Evolutionary conservation across 2,113 vertebrate species (phyloP).

Genomic region (Syngnathus typhle): DNA sequence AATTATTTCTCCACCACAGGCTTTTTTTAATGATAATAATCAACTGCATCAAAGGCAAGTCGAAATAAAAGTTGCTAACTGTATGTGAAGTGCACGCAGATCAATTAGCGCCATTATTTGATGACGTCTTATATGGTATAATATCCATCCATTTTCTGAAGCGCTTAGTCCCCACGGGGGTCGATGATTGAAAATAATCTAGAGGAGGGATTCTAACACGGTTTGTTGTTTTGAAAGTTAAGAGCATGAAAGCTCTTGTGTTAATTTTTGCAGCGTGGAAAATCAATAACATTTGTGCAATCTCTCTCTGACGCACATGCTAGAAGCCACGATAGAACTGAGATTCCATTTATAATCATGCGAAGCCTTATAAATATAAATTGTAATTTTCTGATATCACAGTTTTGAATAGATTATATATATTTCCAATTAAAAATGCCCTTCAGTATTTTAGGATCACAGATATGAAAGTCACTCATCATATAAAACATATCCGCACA

Average conservation of each 20-base stretch:
- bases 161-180: too few species aligned
- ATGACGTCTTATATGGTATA: background rate
- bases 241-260: slow-evolving; percentile 1
- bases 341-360: slow-evolving; percentile 57
- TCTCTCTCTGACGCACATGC: slow-evolving; percentile 24
- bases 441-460: background rate
- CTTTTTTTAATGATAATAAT: too few species aligned
- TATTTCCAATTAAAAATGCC: background rate
- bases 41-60: background rate
- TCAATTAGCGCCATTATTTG: background rate
- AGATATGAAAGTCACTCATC: background rate
- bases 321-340: slow-evolving; percentile 19
- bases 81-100: background rate
- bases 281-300: slow-evolving; percentile 60
- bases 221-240: background rate
- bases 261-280: slow-evolving; percentile 32
- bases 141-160: too few species aligned
- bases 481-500: background rate
- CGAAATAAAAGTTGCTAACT: background rate
- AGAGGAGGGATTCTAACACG: background rate
- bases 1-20: too few species aligned
- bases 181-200: background rate
- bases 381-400: slow-evolving; percentile 6
- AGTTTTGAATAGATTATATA: background rate
- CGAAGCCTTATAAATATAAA: slow-evolving; percentile 18